Percentiles rank a stretch among this genome's conserved stretches.
Conservation (phyloP, 2,888 invertebrate genomes). For the Arrhopalites spinosus region DNA sequence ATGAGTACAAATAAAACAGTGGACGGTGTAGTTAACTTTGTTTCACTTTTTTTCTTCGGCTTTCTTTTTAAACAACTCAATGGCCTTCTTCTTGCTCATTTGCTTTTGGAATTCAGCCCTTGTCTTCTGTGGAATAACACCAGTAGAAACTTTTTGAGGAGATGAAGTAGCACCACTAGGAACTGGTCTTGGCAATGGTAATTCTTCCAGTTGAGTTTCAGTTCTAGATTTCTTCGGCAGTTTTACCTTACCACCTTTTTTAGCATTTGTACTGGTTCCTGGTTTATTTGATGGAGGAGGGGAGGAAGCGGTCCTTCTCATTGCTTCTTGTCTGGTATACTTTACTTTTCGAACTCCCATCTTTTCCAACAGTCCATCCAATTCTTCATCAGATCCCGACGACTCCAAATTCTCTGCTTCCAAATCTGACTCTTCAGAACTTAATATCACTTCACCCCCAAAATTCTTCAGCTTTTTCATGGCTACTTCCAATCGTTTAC, state of each 20-base stretch:
- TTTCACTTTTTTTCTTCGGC: neutral
- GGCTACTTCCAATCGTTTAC: constrained; percentile 52
- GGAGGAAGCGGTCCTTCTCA: neutral
- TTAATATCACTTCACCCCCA: constrained; percentile 20
- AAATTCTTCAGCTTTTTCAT: constrained; percentile 51
- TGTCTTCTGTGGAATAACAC: constrained; percentile 76
- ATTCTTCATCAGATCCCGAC: constrained; percentile 10
- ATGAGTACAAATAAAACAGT: no score
- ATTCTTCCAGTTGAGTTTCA: neutral
- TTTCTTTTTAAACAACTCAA: constrained; percentile 66
- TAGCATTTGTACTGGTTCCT: neutral
- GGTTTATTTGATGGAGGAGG: neutral
- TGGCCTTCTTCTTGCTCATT: constrained; percentile 74
- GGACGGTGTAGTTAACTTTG: no score
- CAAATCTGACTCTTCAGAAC: constrained; percentile 7
- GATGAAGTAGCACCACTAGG: constrained; percentile 23
- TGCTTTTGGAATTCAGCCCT: constrained; percentile 69
- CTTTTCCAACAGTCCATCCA: constrained; percentile 17
- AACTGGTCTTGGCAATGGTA: no score
- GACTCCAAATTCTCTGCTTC: constrained; percentile 6
- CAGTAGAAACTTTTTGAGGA: constrained; percentile 59
- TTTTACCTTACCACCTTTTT: neutral
- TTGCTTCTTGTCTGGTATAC: neutral
- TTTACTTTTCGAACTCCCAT: constrained; percentile 29
- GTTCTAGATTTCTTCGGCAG: neutral